These are phyloP conservation scores for Cygnus buccinator DNA, from an alignment of 2,113 vertebrate genomes.

Conservation along the genomic window DNA sequence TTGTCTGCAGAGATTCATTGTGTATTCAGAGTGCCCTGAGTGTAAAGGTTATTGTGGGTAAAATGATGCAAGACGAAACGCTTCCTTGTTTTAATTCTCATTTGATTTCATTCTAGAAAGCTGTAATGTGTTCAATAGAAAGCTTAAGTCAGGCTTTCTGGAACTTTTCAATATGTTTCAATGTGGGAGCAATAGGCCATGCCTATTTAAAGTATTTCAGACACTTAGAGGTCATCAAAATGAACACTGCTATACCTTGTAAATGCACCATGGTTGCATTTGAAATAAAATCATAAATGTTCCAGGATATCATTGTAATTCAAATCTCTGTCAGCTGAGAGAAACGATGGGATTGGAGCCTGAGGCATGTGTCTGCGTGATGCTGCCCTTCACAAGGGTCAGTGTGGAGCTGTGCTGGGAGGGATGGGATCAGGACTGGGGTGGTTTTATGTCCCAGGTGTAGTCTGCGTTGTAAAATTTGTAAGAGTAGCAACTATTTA, in stretches of 20 bases:
- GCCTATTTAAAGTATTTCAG: slow-evolving; percentile 35
- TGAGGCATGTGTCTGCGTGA: neutral
- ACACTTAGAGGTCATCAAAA: slow-evolving; percentile 16
- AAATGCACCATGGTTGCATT: neutral
- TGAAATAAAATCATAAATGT: slow-evolving; percentile 40
- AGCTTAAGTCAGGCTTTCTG: neutral
- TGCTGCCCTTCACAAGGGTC: neutral
- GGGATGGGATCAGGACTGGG: neutral
- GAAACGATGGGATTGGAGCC: neutral
- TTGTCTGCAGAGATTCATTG: neutral
- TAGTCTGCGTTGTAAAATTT: neutral
- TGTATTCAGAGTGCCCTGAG: neutral
- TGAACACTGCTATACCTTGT: slow-evolving; percentile 26
- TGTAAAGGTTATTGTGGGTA: neutral
- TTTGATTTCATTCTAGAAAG: neutral
- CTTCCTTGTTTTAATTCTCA: neutral
- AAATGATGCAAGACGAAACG: neutral
- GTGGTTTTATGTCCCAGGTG: neutral
- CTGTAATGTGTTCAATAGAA: neutral
- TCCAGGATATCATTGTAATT: slow-evolving; percentile 28
- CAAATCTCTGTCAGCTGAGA: neutral
- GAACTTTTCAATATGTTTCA: slow-evolving; percentile 10
- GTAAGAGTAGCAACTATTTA: neutral
- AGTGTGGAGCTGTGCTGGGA: neutral
- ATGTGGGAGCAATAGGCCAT: neutral